phyloP scores from a whole-genome alignment of 2,888 invertebrate species.

The Callinectes sapidus region DNA sequence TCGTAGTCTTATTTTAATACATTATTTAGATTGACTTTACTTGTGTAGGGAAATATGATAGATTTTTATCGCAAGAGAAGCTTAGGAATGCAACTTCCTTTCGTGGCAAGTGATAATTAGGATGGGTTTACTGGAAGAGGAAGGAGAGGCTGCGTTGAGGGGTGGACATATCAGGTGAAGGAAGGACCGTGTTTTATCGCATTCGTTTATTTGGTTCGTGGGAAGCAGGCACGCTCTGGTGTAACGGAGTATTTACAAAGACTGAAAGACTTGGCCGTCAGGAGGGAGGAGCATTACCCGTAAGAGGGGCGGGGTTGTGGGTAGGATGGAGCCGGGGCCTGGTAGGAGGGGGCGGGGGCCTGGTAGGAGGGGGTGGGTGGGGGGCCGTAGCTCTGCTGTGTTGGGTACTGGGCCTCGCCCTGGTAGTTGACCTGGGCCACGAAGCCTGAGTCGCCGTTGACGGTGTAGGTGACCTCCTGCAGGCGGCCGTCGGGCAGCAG shows the following conservation, averaged over 20 bases:
- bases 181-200: not conserved
- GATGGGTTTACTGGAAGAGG: too few species aligned
- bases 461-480: slow-evolving; percentile 17
- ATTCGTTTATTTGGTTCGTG: not conserved
- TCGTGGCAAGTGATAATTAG: too few species aligned
- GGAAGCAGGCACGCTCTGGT: not conserved
- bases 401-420: slow-evolving; percentile 1
- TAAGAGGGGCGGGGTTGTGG: not conserved
- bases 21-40: too few species aligned
- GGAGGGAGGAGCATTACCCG: not conserved
- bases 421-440: slow-evolving; percentile 12
- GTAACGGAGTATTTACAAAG: not conserved
- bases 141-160: too few species aligned
- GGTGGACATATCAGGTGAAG: not conserved
- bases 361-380: too few species aligned
- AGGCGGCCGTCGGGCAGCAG: slow-evolving; percentile 13
- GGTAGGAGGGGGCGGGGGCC: not conserved
- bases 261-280: not conserved
- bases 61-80: too few species aligned
- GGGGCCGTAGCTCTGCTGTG: not conserved
- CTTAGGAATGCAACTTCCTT: too few species aligned
- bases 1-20: too few species aligned
- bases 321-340: not conserved
- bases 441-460: slow-evolving; percentile 17
- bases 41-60: too few species aligned